Evolutionary conservation across 2,888 invertebrate species (phyloP).

Genomic region (Cordilura impudica): DNA sequence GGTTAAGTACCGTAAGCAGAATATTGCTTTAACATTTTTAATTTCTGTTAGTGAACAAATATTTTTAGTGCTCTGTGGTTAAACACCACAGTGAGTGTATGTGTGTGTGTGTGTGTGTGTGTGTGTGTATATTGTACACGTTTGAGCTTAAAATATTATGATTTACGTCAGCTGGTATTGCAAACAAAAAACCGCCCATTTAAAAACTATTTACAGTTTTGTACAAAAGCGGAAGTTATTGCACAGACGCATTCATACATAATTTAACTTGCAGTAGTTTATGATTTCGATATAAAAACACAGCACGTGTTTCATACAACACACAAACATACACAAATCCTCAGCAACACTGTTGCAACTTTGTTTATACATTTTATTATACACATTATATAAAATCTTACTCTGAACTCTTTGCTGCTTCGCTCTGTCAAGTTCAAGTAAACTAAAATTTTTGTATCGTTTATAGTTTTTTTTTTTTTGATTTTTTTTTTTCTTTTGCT

Average conservation of each 20-base stretch:
- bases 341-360: slow-evolving; percentile 12
- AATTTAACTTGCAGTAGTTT: not conserved
- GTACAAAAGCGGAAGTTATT: slow-evolving; percentile 47
- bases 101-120: slow-evolving; percentile 13
- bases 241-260: slow-evolving; percentile 54
- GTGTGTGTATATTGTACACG: not conserved
- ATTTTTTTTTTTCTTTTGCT: too few relatives aligned
- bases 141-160: slow-evolving; percentile 22
- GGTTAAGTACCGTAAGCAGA: not conserved
- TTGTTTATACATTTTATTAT: not conserved
- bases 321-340: slow-evolving; percentile 3
- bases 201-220: slow-evolving; percentile 25
- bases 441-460: slow-evolving; percentile 10
- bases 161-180: slow-evolving; percentile 49
- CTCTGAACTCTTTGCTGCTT: not conserved
- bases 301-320: slow-evolving; percentile 55
- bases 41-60: not conserved
- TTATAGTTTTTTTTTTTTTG: not conserved
- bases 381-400: not conserved
- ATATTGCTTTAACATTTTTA: not conserved
- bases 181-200: slow-evolving; percentile 48
- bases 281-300: slow-evolving; percentile 9
- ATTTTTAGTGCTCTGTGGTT: not conserved
- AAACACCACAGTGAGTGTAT: not conserved
- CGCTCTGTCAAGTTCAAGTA: slow-evolving; percentile 56